Percentiles rank a stretch among this genome's conserved stretches.
These are phyloP conservation scores for Drosophila borborema DNA, from an alignment of 2,888 invertebrate genomes.

Conservation along the genomic window DNA sequence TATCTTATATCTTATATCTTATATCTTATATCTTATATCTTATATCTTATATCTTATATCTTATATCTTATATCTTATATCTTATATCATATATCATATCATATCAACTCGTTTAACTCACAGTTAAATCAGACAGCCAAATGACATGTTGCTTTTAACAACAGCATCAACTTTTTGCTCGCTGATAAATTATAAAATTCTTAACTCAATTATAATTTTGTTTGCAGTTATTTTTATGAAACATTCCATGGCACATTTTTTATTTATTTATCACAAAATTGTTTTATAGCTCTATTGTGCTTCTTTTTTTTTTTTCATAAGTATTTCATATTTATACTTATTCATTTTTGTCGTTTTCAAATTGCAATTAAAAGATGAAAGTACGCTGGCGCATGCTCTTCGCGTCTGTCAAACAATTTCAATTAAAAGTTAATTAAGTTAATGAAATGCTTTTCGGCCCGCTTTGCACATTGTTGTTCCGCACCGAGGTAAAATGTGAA, in stretches of 20 bases:
- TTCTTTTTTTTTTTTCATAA: neutral
- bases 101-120: neutral
- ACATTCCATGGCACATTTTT: neutral
- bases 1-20: neutral
- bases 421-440: conserved; percentile 79
- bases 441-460: conserved; percentile 63
- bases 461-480: conserved; percentile 50
- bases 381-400: conserved; percentile 38
- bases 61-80: neutral
- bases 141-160: conserved; percentile 2
- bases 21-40: neutral
- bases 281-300: conserved; percentile 16
- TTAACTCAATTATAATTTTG: conserved; percentile 10
- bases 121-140: conserved; percentile 4
- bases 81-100: neutral
- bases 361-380: conserved; percentile 64
- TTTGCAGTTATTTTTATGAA: neutral
- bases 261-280: neutral
- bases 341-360: conserved; percentile 38
- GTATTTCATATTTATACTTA: conserved; percentile 7
- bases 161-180: neutral
- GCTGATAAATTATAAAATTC: conserved; percentile 42
- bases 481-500: conserved; percentile 1
- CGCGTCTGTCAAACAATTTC: conserved; percentile 65
- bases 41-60: neutral